Evolutionary conservation across 2,113 vertebrate species (phyloP).

Genomic region (Potamarius usumacintae): DNA sequence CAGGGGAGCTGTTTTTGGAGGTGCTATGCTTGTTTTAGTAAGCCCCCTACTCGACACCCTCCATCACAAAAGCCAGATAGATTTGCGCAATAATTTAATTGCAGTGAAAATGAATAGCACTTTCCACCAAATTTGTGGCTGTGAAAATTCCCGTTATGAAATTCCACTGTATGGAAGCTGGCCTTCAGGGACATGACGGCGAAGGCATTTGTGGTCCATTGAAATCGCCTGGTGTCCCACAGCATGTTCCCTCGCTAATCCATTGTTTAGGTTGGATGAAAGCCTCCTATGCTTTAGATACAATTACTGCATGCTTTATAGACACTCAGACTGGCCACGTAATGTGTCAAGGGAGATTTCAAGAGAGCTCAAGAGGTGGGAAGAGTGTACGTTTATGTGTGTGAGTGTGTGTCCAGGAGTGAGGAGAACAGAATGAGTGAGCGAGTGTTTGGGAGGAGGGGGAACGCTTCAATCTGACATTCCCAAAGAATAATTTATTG

Average conservation of each 20-base stretch:
- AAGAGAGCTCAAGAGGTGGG: constrained; percentile 21
- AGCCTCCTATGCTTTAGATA: constrained; percentile 29
- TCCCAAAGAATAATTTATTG: constrained; percentile 71
- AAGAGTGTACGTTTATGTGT: constrained; percentile 22
- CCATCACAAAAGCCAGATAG: constrained; percentile 25
- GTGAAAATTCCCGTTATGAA: constrained; percentile 20
- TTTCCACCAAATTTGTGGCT: constrained; percentile 37
- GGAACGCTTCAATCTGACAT: constrained; percentile 64
- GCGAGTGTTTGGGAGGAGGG: constrained; percentile 22
- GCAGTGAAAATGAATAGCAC: constrained; percentile 33
- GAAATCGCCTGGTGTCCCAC: constrained; percentile 33
- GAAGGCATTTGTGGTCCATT: constrained; percentile 17
- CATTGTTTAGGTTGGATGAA: constrained; percentile 51
- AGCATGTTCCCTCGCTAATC: constrained; percentile 47
- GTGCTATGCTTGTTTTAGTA: constrained; percentile 50
- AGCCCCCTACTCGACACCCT: constrained; percentile 10
- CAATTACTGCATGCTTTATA: constrained; percentile 45
- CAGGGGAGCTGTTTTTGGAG: constrained; percentile 55
- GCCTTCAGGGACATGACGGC: constrained; percentile 18
- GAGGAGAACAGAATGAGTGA: constrained; percentile 25
- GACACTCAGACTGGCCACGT: constrained; percentile 29
- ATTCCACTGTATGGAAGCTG: constrained; percentile 10
- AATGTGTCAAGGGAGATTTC: constrained; percentile 37
- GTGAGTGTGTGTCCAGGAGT: not conserved
- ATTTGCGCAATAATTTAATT: constrained; percentile 42